Evolutionary conservation across 2,888 invertebrate species (phyloP).

Genomic region (Dascillus cervinus): DNA sequence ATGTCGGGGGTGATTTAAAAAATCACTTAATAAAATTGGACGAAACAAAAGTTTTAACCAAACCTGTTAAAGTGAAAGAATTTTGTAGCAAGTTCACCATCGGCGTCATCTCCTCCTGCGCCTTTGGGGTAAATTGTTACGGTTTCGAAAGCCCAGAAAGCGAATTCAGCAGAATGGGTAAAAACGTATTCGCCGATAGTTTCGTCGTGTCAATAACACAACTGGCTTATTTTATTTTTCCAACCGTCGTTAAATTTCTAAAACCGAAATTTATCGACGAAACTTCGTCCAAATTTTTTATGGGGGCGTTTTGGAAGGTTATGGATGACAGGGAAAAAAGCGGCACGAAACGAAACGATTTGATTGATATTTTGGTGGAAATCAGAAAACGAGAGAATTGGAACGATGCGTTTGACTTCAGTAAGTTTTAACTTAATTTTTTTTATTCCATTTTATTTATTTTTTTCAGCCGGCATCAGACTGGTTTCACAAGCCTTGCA

Average conservation of each 20-base stretch:
- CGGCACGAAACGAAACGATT: too few relatives aligned
- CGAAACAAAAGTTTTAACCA: too few relatives aligned
- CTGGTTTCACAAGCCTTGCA: conserved; percentile 42
- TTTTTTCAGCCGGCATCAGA: too few relatives aligned
- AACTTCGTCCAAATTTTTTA: too few relatives aligned
- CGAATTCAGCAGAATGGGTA: conserved; percentile 40
- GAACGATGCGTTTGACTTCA: conserved; percentile 18
- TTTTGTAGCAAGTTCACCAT: conserved; percentile 28
- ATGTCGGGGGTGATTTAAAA: conserved; percentile 35
- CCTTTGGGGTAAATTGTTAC: conserved; percentile 44
- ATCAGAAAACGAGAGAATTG: conserved; percentile 22
- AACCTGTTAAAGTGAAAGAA: conserved; percentile 29
- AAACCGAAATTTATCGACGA: too few relatives aligned
- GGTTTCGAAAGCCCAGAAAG: conserved; percentile 39
- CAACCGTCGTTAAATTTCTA: conserved; percentile 34
- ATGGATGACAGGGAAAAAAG: too few relatives aligned
- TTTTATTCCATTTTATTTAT: too few relatives aligned
- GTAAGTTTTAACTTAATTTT: too few relatives aligned
- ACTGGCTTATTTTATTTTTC: conserved; percentile 40
- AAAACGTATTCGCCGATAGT: conserved; percentile 36
- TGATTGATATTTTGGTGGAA: conserved; percentile 40
- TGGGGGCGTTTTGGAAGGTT: too few relatives aligned
- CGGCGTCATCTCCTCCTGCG: conserved; percentile 45
- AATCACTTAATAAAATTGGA: too few relatives aligned
- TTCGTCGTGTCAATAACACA: conserved; percentile 36